phyloP scores from a whole-genome alignment of 2,888 invertebrate genomes.

The Limnephilus auricula region DNA sequence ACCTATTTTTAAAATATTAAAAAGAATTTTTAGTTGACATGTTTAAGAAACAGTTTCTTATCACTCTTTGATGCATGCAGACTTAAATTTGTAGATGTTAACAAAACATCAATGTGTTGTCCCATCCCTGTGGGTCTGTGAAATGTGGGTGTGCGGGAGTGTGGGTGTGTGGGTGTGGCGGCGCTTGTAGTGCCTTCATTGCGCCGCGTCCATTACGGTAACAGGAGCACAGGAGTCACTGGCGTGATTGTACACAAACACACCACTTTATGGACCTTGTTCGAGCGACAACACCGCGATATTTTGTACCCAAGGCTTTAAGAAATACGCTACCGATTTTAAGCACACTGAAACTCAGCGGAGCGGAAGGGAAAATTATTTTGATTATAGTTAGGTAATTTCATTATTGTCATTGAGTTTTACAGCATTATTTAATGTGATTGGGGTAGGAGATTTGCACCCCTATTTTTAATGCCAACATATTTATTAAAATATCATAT shows the following conservation, averaged over 20 bases:
- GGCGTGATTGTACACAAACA: constrained; percentile 31
- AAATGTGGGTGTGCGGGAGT: no score
- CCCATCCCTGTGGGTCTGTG: not conserved
- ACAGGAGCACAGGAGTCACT: constrained; percentile 15
- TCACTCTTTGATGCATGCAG: no score
- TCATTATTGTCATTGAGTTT: not conserved
- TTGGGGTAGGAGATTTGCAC: not conserved
- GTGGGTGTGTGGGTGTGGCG: not conserved
- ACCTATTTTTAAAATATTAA: no score
- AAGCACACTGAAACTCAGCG: not conserved
- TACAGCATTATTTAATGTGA: not conserved
- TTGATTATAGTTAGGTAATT: not conserved
- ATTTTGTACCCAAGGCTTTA: not conserved
- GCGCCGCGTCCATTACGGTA: constrained; percentile 35
- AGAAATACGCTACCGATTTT: not conserved
- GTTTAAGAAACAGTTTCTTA: no score
- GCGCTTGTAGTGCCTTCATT: not conserved
- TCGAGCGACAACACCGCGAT: constrained; percentile 21
- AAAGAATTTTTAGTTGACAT: no score
- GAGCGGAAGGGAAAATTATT: not conserved
- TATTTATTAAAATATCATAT: not conserved
- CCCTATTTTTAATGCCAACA: not conserved
- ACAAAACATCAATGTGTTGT: not conserved
- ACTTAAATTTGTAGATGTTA: not conserved
- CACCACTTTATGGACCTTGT: constrained; percentile 41